Conservation (phyloP, 2,888 invertebrate species). For the Rhagonycha lutea region DNA sequence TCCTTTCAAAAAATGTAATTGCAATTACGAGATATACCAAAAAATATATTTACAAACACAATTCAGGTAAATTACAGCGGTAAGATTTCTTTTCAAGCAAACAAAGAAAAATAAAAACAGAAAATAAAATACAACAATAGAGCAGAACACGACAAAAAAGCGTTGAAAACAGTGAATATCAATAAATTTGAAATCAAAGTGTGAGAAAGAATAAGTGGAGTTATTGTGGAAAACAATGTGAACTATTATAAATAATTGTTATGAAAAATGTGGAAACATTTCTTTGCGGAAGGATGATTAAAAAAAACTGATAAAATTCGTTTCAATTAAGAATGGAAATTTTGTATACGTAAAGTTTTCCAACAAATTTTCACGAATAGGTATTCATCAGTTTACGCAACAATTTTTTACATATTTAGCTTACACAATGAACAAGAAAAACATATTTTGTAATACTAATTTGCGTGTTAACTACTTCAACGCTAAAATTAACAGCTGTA, state of each 20-base stretch:
- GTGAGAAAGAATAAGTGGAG: not conserved
- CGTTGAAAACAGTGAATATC: not conserved
- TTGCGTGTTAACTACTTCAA: slow-evolving; percentile 24
- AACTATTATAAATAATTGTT: not conserved
- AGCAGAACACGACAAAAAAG: not conserved
- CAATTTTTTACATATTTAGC: not conserved
- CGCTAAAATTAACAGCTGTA: slow-evolving; percentile 21
- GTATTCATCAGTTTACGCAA: not conserved
- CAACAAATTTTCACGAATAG: not conserved
- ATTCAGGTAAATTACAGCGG: not conserved
- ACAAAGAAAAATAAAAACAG: not conserved
- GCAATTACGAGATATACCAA: not conserved
- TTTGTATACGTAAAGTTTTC: not conserved
- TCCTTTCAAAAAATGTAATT: not conserved
- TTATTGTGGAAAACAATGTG: not conserved
- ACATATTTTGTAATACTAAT: slow-evolving; percentile 16
- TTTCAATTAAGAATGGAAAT: not conserved
- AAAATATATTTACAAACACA: not conserved
- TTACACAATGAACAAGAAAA: slow-evolving; percentile 1
- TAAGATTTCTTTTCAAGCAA: not conserved
- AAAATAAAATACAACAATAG: not conserved
- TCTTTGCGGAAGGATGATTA: not conserved
- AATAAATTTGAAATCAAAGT: not conserved
- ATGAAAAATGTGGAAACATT: not conserved
- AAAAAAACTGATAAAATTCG: not conserved